Evolutionary conservation across 2,113 vertebrate species (phyloP).

Genomic region (Sinocyclocheilus rhinocerous): DNA sequence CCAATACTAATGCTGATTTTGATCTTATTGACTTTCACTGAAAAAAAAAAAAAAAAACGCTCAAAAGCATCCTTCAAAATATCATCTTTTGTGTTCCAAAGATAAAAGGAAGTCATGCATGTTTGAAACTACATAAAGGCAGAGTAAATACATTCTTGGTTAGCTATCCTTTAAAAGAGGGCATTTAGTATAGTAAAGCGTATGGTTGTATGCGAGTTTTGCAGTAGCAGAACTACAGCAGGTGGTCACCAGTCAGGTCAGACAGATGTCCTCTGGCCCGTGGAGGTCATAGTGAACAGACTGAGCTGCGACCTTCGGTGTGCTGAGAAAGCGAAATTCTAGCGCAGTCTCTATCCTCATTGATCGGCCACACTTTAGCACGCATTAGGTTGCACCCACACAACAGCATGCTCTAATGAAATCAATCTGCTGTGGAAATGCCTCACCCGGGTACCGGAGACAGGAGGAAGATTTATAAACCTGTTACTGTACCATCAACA

Average conservation of each 20-base stretch:
- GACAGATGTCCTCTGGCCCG: constrained; percentile 56
- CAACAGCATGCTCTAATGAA: constrained; percentile 39
- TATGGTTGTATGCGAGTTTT: background rate
- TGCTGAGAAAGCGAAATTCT: constrained; percentile 37
- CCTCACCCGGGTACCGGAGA: background rate
- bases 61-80: background rate
- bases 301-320: constrained; percentile 23
- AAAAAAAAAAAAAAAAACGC: background rate
- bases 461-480: constrained; percentile 41
- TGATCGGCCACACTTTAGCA: constrained; percentile 46
- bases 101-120: background rate
- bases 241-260: constrained; percentile 15
- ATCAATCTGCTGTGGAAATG: constrained; percentile 32
- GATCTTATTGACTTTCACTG: background rate
- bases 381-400: constrained; percentile 39
- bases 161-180: background rate
- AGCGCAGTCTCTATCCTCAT: constrained; percentile 44
- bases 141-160: background rate
- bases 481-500: constrained; percentile 25
- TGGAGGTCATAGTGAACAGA: constrained; percentile 57
- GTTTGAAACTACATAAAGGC: background rate
- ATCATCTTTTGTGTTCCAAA: background rate
- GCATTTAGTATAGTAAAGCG: background rate
- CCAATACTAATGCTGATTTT: background rate
- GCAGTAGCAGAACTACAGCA: constrained; percentile 14